phyloP scores from a whole-genome alignment of 2,888 invertebrate genomes.

The Euspilapteryx auroguttella region DNA sequence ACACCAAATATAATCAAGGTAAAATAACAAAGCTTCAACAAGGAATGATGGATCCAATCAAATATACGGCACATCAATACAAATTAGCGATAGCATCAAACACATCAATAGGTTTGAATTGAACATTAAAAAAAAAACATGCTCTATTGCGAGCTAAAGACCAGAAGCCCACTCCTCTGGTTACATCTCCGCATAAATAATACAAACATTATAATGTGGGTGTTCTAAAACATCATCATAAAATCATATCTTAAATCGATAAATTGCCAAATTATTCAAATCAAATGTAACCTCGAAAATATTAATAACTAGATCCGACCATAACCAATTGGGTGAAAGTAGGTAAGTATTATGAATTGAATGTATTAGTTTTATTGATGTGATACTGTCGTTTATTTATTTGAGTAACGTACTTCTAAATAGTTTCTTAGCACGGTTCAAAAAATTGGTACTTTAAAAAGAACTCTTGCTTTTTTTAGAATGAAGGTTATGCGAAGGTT shows the following conservation, averaged over 20 bases:
- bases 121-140: too few relatives aligned
- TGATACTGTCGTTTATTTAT: too few relatives aligned
- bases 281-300: slow-evolving; percentile 9
- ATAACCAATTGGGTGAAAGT: slow-evolving; percentile 2
- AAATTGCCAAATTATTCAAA: slow-evolving; percentile 42
- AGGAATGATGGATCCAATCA: too few relatives aligned
- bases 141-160: slow-evolving; percentile 13
- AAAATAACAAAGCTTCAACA: too few relatives aligned
- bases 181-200: slow-evolving; percentile 13
- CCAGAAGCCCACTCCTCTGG: slow-evolving; percentile 9
- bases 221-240: slow-evolving; percentile 16
- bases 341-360: too few relatives aligned
- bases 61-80: slow-evolving; percentile 25
- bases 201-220: slow-evolving; percentile 14
- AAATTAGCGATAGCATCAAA: slow-evolving; percentile 26
- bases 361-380: too few relatives aligned
- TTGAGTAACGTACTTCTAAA: too few relatives aligned
- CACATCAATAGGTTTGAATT: slow-evolving; percentile 26
- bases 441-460: too few relatives aligned
- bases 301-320: slow-evolving; percentile 1
- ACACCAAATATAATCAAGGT: too few relatives aligned
- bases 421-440: too few relatives aligned
- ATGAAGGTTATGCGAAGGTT: too few relatives aligned
- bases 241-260: slow-evolving; percentile 27
- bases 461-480: too few relatives aligned